These are phyloP conservation scores for Ips typographus DNA, from an alignment of 1,140 invertebrate genomes.

Conservation along the genomic window DNA sequence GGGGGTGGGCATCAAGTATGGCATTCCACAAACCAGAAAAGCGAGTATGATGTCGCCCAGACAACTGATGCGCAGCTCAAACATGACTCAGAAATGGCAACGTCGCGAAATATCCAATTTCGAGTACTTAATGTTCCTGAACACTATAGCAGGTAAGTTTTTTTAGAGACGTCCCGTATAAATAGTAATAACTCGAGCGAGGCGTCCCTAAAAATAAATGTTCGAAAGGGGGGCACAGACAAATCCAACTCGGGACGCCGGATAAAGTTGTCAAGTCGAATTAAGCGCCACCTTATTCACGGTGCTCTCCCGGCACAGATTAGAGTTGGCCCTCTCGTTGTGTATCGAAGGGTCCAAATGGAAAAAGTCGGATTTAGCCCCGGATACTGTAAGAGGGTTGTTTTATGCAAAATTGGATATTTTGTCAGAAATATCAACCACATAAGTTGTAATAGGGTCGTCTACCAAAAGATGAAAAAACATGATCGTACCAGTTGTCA, in stretches of 20 bases:
- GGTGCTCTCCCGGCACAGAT: constrained; percentile 19
- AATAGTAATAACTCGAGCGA: too few relatives aligned
- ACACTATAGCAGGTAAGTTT: constrained; percentile 92
- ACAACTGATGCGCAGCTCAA: constrained; percentile 96
- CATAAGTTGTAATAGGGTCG: too few relatives aligned
- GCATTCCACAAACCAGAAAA: constrained; percentile 93
- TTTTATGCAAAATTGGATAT: background rate
- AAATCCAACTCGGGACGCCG: constrained; percentile 30
- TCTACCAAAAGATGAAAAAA: too few relatives aligned
- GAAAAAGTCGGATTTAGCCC: constrained; percentile 13
- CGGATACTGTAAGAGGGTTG: background rate
- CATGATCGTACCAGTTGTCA: too few relatives aligned
- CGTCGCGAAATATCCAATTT: constrained; percentile 98
- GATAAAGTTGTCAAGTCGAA: constrained; percentile 47
- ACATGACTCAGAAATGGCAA: constrained; percentile 99
- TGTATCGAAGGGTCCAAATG: constrained; percentile 13
- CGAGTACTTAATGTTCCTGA: constrained; percentile 99
- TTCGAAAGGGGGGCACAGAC: constrained; percentile 6
- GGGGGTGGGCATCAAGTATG: constrained; percentile 99
- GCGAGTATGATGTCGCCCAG: constrained; percentile 98
- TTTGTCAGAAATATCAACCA: too few relatives aligned
- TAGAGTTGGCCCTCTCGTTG: constrained; percentile 8
- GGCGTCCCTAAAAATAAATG: constrained; percentile 1
- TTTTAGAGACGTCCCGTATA: background rate
- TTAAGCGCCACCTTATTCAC: constrained; percentile 48